These are phyloP conservation scores for Novumbra hubbsi DNA, from an alignment of 2,797 vertebrate species.

Conservation along the genomic window DNA sequence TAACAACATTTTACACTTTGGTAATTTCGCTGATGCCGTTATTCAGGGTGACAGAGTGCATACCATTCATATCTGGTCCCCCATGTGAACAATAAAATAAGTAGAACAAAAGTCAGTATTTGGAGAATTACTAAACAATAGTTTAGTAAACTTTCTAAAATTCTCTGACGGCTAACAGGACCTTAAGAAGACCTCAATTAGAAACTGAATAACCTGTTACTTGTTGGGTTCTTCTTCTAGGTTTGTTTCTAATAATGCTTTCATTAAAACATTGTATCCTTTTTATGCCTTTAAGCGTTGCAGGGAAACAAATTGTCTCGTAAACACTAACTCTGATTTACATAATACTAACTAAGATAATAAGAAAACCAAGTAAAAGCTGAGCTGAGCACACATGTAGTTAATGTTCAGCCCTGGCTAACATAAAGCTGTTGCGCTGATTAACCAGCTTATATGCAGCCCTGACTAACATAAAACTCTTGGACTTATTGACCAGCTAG, in stretches of 20 bases:
- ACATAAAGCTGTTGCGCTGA: constrained; percentile 1
- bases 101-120: not conserved
- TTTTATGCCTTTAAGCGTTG: not conserved
- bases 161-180: not conserved
- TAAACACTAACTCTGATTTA: constrained; percentile 11
- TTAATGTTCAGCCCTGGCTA: constrained; percentile 29
- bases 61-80: no score
- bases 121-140: not conserved
- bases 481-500: constrained; percentile 1
- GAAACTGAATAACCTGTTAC: not conserved
- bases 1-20: not conserved
- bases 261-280: not conserved
- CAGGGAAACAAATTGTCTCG: not conserved
- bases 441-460: constrained; percentile 33
- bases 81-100: not conserved
- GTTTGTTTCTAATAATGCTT: constrained; percentile 2
- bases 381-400: constrained; percentile 26
- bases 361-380: constrained; percentile 42
- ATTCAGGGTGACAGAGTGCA: no score
- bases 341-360: constrained; percentile 38
- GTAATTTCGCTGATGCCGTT: no score
- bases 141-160: not conserved
- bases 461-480: not conserved
- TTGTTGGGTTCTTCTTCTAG: not conserved
- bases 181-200: not conserved